These are phyloP conservation scores for Oscheius sp. DNA, from an alignment of 2,888 invertebrate genomes.

Conservation along the genomic window DNA sequence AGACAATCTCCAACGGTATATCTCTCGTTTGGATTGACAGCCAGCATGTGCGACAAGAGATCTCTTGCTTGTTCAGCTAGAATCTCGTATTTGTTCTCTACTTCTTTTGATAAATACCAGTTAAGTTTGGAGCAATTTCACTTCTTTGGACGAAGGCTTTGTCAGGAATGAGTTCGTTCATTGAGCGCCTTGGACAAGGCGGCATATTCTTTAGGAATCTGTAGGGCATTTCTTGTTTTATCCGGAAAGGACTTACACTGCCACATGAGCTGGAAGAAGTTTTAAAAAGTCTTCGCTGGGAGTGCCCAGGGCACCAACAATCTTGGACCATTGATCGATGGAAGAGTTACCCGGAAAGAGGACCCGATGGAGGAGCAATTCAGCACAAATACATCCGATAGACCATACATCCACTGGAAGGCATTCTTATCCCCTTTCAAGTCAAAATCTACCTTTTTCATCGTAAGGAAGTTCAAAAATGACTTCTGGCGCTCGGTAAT, in stretches of 20 bases:
- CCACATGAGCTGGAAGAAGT: conserved; percentile 58
- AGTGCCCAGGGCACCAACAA: conserved; percentile 63
- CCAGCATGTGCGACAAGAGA: conserved; percentile 21
- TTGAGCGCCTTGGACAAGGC: not conserved
- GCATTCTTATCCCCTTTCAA: too few relatives aligned
- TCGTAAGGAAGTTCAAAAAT: conserved; percentile 87
- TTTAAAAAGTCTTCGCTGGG: conserved; percentile 51
- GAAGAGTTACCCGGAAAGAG: conserved; percentile 88
- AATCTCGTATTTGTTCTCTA: not conserved
- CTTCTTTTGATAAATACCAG: conserved; percentile 24
- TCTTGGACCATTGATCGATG: conserved; percentile 70
- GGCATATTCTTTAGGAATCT: conserved; percentile 34
- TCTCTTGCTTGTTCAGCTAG: conserved; percentile 16
- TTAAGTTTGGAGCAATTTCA: conserved; percentile 35
- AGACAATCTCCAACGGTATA: conserved; percentile 23
- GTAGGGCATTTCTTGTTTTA: not conserved
- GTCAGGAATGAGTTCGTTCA: conserved; percentile 32
- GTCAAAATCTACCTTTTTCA: conserved; percentile 86
- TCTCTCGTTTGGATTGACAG: conserved; percentile 26
- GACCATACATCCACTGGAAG: conserved; percentile 68
- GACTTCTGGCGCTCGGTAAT: conserved; percentile 97
- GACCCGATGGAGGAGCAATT: conserved; percentile 97
- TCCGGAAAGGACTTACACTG: conserved; percentile 30
- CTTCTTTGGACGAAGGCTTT: conserved; percentile 28
- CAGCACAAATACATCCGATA: conserved; percentile 91